Evolutionary conservation across 92 coral and sea anemone species (phyloP).

Genomic region (Zoanthus solanderi): DNA sequence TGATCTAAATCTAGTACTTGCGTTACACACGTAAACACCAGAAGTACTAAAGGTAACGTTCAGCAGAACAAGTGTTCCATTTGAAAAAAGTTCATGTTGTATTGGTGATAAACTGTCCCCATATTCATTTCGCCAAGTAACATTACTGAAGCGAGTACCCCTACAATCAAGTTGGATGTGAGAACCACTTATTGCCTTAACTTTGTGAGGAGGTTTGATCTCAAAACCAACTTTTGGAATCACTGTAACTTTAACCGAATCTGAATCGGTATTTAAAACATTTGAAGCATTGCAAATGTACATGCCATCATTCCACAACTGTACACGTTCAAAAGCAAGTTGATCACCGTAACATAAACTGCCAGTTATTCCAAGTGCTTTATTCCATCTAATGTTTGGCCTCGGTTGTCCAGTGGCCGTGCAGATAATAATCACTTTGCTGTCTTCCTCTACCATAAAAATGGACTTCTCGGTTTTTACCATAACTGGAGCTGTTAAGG

Average conservation of each 20-base stretch:
- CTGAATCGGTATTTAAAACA: conserved; percentile 22
- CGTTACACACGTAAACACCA: conserved; percentile 41
- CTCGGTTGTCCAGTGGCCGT: not conserved
- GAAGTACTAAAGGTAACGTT: not conserved
- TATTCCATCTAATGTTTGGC: not conserved
- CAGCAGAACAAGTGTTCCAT: conserved; percentile 40
- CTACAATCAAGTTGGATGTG: not conserved
- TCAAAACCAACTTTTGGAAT: conserved; percentile 16
- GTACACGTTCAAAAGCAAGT: conserved; percentile 4
- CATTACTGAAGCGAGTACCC: not conserved
- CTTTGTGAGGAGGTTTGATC: not conserved
- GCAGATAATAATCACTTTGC: not conserved
- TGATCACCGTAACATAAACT: not conserved
- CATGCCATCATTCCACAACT: conserved; percentile 10
- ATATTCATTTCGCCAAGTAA: not conserved
- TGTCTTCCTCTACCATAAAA: not conserved
- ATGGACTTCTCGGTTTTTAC: too few relatives aligned
- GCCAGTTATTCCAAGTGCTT: not conserved
- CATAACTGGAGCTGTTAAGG: too few relatives aligned
- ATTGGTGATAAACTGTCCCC: conserved; percentile 9
- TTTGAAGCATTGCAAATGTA: conserved; percentile 50
- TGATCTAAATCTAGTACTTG: conserved; percentile 30
- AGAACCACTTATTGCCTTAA: not conserved
- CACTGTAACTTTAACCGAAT: conserved; percentile 10
- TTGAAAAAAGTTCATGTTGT: conserved; percentile 9